Percentiles rank a stretch among this genome's conserved stretches.
These are phyloP conservation scores for Dryobota labecula DNA, from an alignment of 2,888 invertebrate species.

Conservation along the genomic window DNA sequence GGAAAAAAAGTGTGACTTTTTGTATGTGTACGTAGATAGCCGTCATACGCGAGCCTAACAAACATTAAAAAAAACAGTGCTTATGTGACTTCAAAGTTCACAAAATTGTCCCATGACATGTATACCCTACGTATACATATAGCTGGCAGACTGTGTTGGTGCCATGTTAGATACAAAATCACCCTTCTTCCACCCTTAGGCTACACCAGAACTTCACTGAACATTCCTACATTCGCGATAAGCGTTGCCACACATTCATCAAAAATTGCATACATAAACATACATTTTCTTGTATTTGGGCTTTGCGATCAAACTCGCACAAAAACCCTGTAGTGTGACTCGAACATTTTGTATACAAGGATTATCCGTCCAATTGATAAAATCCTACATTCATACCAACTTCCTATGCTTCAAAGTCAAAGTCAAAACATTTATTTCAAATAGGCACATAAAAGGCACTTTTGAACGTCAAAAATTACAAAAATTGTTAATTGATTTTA, in stretches of 20 bases:
- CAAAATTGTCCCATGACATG: not conserved
- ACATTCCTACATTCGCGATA: slow-evolving; percentile 35
- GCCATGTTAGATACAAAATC: not conserved
- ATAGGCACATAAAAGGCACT: too few species aligned
- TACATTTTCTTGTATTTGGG: slow-evolving; percentile 22
- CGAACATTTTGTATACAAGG: not conserved
- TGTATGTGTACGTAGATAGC: not conserved
- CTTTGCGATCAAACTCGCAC: slow-evolving; percentile 12
- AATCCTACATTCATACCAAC: not conserved
- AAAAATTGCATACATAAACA: slow-evolving; percentile 37
- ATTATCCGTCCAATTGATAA: not conserved
- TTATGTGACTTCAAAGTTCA: not conserved
- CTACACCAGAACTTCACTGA: slow-evolving; percentile 13
- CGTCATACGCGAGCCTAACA: not conserved
- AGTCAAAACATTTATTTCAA: too few species aligned
- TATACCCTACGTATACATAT: not conserved
- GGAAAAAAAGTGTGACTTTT: too few species aligned
- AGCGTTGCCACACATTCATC: slow-evolving; percentile 31
- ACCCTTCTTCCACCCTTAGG: slow-evolving; percentile 25
- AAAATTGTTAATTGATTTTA: too few species aligned
- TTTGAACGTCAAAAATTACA: too few species aligned
- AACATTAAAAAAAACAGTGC: not conserved
- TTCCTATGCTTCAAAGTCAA: not conserved
- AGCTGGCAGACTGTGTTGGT: not conserved
- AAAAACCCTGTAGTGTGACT: not conserved